Evolutionary conservation across 2,888 invertebrate genomes (phyloP), one percentile per base, ranked within the genome.

Genomic region (Drosophila prostipennis): DNA sequence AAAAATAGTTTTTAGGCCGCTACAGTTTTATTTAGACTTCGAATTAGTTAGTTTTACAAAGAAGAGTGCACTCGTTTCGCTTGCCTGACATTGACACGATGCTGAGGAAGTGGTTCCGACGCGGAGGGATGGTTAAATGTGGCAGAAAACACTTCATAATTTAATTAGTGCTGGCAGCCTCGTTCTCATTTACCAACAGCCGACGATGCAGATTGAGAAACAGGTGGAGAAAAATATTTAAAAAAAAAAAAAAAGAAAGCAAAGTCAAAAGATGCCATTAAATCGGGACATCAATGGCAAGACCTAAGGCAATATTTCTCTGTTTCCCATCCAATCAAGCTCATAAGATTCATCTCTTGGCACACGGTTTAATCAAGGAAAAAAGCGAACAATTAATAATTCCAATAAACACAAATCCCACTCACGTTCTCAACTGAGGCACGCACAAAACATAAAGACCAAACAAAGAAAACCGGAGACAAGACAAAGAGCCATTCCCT

Each of bases 101-200:
- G 29, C n/a, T 32, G 16, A 8, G 14, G 8, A 29, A 39, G 56
- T 39, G 46, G 13, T 29, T 40, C 8, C 40, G 39, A 14, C 48
- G 43, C 8, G 32, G 10, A 11, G 48, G 6, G 26, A 6, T 69
- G 46, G 68, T 43, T 67, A 81, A 81, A 81, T 81, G 81, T 80
- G 72, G 83, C 77, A 78, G 75, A 80, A 81, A 83, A 67, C 77
- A 83, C 77, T 83, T 81, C 84, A 83, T 83, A 81, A 83, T 83
- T 81, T 83, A 81, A 81, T 81, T 81, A 81, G 79, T 76, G 79
- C 74, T 77, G 77, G 74, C 76, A 74, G 80, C 80, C 72, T 71
- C 71, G 74, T 70, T 69, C 71, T 46, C 61, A 61, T 61, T 71
- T 61, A 6, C n/a, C 34, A 19, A 6, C 26, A 26, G 6, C 13